Evolutionary conservation across 2,888 invertebrate genomes (phyloP).

Genomic region (Eremobia ochroleuca): DNA sequence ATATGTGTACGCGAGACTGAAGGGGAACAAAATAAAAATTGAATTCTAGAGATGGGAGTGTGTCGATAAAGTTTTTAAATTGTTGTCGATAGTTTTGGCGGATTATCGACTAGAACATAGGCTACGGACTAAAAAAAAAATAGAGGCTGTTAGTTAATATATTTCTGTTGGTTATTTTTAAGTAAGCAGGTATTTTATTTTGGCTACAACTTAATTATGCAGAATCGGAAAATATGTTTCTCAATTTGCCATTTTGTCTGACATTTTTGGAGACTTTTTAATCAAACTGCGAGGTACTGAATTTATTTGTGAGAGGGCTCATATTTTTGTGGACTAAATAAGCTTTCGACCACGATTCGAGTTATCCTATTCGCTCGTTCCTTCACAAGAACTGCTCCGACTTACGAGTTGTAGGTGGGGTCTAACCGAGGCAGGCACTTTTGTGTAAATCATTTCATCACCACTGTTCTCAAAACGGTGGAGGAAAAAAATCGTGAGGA

Average conservation of each 20-base stretch:
- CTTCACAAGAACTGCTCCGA: not conserved
- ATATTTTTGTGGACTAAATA: not conserved
- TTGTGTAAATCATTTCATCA: too few relatives aligned
- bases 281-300: not conserved
- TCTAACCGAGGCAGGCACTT: too few relatives aligned
- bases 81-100: constrained; percentile 17
- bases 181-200: not conserved
- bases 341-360: not conserved
- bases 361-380: not conserved
- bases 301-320: not conserved
- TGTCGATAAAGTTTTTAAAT: constrained; percentile 49
- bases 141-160: not conserved
- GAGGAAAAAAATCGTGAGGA: too few relatives aligned
- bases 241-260: too few relatives aligned
- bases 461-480: too few relatives aligned
- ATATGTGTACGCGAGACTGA: constrained; percentile 74
- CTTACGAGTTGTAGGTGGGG: too few relatives aligned
- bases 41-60: constrained; percentile 70
- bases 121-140: too few relatives aligned
- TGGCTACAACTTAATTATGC: not conserved
- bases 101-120: not conserved
- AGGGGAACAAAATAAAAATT: constrained; percentile 69
- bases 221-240: not conserved
- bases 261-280: not conserved
- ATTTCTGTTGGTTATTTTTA: not conserved